These are phyloP conservation scores for Perithous albicinctus DNA, from an alignment of 2,888 invertebrate species.

Conservation along the genomic window DNA sequence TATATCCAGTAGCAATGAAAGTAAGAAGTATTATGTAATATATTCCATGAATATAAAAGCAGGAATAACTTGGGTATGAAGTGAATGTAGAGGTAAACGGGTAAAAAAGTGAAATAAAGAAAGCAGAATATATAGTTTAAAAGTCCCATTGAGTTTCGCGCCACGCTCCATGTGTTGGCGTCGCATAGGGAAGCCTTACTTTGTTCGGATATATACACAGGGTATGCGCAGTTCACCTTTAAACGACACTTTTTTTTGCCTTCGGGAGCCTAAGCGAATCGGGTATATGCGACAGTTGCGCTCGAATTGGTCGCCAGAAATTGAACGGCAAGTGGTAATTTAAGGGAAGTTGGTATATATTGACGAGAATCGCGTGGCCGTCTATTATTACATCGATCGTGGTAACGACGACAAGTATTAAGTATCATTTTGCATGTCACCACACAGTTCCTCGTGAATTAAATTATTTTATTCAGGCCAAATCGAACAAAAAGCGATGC, in stretches of 20 bases:
- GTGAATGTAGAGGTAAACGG: conserved; percentile 25
- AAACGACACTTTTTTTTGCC: conserved; percentile 48
- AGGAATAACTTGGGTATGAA: conserved; percentile 39
- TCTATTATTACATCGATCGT: conserved; percentile 51
- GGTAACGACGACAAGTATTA: conserved; percentile 59
- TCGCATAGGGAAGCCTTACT: not conserved
- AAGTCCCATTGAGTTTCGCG: conserved; percentile 35
- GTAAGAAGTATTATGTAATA: conserved; percentile 12
- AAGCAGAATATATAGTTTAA: conserved; percentile 30
- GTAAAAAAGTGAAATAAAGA: conserved; percentile 9
- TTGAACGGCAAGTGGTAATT: conserved; percentile 75
- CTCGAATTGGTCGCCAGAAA: conserved; percentile 73
- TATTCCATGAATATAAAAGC: conserved; percentile 49
- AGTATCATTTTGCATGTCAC: conserved; percentile 52
- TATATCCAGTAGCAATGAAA: conserved; percentile 25
- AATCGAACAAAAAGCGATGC: not conserved
- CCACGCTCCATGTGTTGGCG: not conserved
- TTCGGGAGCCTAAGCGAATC: conserved; percentile 15
- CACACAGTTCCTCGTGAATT: conserved; percentile 16
- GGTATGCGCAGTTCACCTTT: conserved; percentile 56
- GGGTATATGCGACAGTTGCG: conserved; percentile 59
- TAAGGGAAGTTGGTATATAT: conserved; percentile 49
- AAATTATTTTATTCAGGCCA: conserved; percentile 27
- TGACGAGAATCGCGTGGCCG: conserved; percentile 42
- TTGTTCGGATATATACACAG: no score